phyloP scores from a whole-genome alignment of 2,797 vertebrate genomes.

The Halcyon chelicuti region DNA sequence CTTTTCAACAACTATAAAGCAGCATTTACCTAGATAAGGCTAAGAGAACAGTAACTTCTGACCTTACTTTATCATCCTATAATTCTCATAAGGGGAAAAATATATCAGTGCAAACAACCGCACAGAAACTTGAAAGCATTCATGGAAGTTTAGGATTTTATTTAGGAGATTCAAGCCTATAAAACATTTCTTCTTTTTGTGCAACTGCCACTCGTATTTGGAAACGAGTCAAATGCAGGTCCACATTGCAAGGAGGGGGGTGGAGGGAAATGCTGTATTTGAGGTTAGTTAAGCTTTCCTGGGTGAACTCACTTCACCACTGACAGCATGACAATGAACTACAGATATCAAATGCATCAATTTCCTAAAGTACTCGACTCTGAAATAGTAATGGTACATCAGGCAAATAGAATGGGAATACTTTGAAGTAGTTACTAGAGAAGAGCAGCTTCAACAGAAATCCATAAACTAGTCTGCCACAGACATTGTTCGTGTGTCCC shows the following conservation, averaged over 20 bases:
- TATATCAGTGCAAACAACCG: neutral
- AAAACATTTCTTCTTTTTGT: neutral
- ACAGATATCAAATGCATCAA: slow-evolving; percentile 50
- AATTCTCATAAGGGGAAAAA: neutral
- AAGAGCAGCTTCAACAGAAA: slow-evolving; percentile 20
- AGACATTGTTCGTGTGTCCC: neutral
- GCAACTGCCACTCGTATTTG: neutral
- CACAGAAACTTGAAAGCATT: neutral
- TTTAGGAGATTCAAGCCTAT: neutral
- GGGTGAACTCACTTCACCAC: slow-evolving; percentile 11
- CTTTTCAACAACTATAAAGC: neutral
- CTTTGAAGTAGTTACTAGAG: slow-evolving; percentile 21
- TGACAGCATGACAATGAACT: slow-evolving; percentile 55
- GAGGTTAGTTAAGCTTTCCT: slow-evolving; percentile 48
- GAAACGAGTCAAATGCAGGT: slow-evolving; percentile 20
- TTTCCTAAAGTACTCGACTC: slow-evolving; percentile 58
- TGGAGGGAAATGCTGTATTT: neutral
- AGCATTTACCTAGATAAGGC: neutral
- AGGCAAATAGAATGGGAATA: slow-evolving; percentile 29
- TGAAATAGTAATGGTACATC: slow-evolving; percentile 45
- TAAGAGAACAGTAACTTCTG: neutral
- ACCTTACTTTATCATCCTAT: neutral
- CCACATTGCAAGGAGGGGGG: accelerated
- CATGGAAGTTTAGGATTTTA: neutral
- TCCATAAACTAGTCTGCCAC: neutral